A percentile compares a stretch with the other conserved stretches of the same genome.
Conservation (phyloP, 2,797 vertebrate species). For the Poeciliopsis infans region DNA sequence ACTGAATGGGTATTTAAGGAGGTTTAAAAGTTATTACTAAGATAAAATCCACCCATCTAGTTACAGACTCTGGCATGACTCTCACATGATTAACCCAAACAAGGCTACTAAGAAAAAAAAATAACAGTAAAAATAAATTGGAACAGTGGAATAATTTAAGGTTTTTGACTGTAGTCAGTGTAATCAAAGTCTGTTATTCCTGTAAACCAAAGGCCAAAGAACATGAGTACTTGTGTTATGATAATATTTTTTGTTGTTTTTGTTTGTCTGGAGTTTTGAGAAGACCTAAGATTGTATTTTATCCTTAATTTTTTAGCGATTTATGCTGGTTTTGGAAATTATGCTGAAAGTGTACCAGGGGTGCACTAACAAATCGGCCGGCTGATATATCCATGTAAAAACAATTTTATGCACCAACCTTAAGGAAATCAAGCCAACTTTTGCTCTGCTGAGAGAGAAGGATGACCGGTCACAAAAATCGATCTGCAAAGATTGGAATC, state of each 20-base stretch:
- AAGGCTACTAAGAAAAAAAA: not conserved
- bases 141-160: not conserved
- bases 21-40: not conserved
- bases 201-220: not conserved
- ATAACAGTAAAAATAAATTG: too few species aligned
- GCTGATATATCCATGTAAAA: too few species aligned
- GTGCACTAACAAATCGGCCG: too few species aligned
- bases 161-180: not conserved
- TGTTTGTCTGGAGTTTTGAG: not conserved
- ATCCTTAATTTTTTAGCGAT: not conserved
- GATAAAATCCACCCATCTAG: not conserved
- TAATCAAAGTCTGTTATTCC: not conserved
- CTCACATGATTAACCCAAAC: not conserved
- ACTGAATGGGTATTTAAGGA: not conserved
- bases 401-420: too few species aligned
- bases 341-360: not conserved
- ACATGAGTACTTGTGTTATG: not conserved
- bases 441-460: not conserved
- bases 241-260: not conserved
- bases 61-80: not conserved
- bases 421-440: not conserved
- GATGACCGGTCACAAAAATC: not conserved
- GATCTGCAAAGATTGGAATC: not conserved
- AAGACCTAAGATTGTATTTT: not conserved
- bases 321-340: not conserved